Evolutionary conservation across 1,140 invertebrate species (phyloP), one percentile per base, ranked within the genome.

Genomic region (Zaprionus lachaisei): DNA sequence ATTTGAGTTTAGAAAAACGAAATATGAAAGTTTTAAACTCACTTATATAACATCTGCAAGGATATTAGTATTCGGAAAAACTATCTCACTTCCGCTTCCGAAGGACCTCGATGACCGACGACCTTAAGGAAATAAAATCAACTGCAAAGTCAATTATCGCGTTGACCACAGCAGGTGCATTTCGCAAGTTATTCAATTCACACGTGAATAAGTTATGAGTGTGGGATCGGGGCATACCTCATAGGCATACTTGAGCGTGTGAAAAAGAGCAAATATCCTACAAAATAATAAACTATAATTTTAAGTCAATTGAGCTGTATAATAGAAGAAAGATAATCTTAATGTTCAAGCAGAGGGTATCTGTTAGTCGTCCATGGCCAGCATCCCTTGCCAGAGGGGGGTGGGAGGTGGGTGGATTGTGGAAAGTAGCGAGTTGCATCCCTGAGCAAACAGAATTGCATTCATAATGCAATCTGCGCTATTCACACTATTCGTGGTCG

Each of bases 391-490:
- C 5, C 14, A 41, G 15, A 41, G 15, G 38, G 15, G 3, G 15
- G 14, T 14, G 15, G 3, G 15, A 3, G 15, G 14, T 15, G 5
- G 15, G 31, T 34, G 9, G 31, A 9, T 34, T 9, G 6, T 47
- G 3, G n/a, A 41, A 6, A 4, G 41, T 17, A 0, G 41, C n/a
- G 7, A 47, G n/a, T 17, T 51, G 47, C 47, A 51, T 22, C 47
- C 20, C 47, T 51, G 47, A 64, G 7, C 14, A 17, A 64, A 34
- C 28, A 51, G 47, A 51, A 24, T 64, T 51, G 44, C 28, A 17
- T 17, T 28, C 14, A 62, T 28, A 31, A 47, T 17, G 9, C 61
- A 49, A 20, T 31, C 26, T 24, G 22, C 15, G 34, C 22, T 63
- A 17, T 54, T 31, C 5, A 55, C 49, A 28, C 11, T 22, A 31